Conservation (phyloP, 2,888 invertebrate species). For the Selenia dentaria region DNA sequence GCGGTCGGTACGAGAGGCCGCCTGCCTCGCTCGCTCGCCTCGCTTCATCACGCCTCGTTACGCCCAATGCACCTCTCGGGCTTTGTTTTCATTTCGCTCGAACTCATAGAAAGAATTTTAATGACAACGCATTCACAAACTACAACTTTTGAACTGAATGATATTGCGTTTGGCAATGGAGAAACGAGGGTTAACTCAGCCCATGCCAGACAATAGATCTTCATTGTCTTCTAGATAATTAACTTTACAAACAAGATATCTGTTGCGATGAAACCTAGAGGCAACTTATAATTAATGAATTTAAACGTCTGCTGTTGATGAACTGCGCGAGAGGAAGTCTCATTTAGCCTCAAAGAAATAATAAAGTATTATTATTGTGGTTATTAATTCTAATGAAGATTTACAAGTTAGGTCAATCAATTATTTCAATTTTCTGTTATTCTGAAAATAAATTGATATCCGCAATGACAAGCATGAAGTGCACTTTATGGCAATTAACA, state of each 20-base stretch:
- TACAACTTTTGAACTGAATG: conserved; percentile 8
- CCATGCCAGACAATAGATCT: conserved; percentile 6
- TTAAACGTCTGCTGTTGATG: conserved; percentile 6
- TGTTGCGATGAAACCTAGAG: conserved; percentile 16
- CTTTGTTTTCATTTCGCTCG: conserved; percentile 28
- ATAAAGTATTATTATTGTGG: conserved; percentile 6
- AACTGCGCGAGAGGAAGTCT: conserved; percentile 18
- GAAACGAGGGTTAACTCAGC: conserved; percentile 15
- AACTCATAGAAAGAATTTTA: conserved; percentile 9
- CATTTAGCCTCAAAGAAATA: conserved; percentile 13
- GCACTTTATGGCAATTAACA: conserved; percentile 50
- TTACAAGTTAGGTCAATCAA: conserved; percentile 12
- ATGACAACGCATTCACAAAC: conserved; percentile 1
- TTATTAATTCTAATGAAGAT: conserved; percentile 22
- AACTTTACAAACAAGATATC: conserved; percentile 18
- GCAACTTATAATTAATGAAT: conserved; percentile 14
- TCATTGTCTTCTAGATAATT: conserved; percentile 13
- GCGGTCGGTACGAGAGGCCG: conserved; percentile 51
- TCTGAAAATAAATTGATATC: conserved; percentile 8
- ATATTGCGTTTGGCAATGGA: neutral
- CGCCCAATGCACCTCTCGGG: conserved; percentile 32
- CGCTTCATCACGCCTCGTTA: conserved; percentile 56
- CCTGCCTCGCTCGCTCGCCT: conserved; percentile 25
- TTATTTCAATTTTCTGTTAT: conserved; percentile 15
- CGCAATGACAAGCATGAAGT: conserved; percentile 56